A percentile compares a stretch with the other conserved stretches of the same genome.
These are phyloP conservation scores for Drosophila rellima DNA, from an alignment of 2,888 invertebrate genomes.

Conservation along the genomic window DNA sequence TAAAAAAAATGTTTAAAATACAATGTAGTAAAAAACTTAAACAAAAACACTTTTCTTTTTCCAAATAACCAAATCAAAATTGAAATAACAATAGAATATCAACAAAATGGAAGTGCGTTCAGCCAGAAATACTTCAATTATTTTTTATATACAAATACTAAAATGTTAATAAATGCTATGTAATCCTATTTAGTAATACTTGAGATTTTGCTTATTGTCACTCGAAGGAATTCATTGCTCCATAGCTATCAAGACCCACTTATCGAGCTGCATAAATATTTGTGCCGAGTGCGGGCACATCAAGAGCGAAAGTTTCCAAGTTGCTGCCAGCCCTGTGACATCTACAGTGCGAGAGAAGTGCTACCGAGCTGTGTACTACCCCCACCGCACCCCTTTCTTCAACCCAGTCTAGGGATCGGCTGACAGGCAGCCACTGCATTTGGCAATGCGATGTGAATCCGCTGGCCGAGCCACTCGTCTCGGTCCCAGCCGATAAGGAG, in stretches of 20 bases:
- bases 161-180: constrained; percentile 17
- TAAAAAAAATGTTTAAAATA: background rate
- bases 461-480: constrained; percentile 40
- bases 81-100: background rate
- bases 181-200: constrained; percentile 9
- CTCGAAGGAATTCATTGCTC: constrained; percentile 32
- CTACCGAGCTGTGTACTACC: background rate
- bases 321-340: constrained; percentile 58
- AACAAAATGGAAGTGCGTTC: background rate
- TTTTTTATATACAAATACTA: background rate
- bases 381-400: background rate
- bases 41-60: too few relatives aligned
- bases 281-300: constrained; percentile 48
- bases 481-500: constrained; percentile 40
- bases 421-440: constrained; percentile 62
- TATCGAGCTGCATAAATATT: constrained; percentile 63
- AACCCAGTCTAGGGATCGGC: constrained; percentile 7
- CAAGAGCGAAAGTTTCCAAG: constrained; percentile 44
- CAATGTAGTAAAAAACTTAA: background rate
- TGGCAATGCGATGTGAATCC: constrained; percentile 60
- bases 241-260: constrained; percentile 35
- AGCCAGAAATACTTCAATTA: background rate
- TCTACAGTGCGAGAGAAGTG: constrained; percentile 34
- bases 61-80: too few relatives aligned
- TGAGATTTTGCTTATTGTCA: constrained; percentile 25